phyloP scores from a whole-genome alignment of 92 coral and sea anemone species.

The Porites divaricata region DNA sequence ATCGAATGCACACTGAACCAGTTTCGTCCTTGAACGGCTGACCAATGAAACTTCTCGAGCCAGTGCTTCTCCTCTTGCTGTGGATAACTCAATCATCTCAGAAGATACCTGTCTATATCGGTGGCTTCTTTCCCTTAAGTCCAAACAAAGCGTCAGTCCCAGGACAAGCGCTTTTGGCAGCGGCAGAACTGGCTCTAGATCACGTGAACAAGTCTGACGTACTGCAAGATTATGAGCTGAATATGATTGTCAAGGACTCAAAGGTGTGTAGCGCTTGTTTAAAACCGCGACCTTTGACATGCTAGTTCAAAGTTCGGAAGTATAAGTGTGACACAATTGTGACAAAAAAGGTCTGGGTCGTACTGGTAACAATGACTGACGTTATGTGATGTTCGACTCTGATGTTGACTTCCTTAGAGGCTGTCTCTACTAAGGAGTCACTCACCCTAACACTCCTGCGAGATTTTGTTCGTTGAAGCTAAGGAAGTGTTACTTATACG shows the following conservation, averaged over 20 bases:
- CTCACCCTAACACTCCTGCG: no score
- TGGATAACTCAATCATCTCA: not conserved
- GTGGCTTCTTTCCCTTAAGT: constrained; percentile 90
- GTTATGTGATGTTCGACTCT: no score
- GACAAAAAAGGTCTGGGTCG: no score
- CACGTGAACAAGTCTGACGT: constrained; percentile 85
- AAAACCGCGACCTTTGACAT: no score
- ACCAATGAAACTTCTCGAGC: not conserved
- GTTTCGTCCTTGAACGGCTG: not conserved
- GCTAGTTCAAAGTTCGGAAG: no score
- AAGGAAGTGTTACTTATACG: no score
- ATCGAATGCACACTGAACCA: not conserved
- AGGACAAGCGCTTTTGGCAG: constrained; percentile 78
- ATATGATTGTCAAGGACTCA: constrained; percentile 82
- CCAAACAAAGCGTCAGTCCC: constrained; percentile 98
- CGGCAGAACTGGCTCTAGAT: constrained; percentile 84
- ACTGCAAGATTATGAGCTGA: constrained; percentile 69
- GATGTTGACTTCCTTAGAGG: no score
- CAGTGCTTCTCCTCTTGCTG: not conserved
- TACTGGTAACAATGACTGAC: no score
- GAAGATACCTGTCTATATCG: constrained; percentile 71
- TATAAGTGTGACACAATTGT: no score
- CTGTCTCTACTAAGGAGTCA: no score
- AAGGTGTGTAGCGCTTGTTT: constrained; percentile 54
- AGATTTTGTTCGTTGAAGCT: no score